Evolutionary conservation across 2,113 vertebrate genomes (phyloP), one percentile per base, ranked within the genome.

Genomic region (Platichthys flesus): DNA sequence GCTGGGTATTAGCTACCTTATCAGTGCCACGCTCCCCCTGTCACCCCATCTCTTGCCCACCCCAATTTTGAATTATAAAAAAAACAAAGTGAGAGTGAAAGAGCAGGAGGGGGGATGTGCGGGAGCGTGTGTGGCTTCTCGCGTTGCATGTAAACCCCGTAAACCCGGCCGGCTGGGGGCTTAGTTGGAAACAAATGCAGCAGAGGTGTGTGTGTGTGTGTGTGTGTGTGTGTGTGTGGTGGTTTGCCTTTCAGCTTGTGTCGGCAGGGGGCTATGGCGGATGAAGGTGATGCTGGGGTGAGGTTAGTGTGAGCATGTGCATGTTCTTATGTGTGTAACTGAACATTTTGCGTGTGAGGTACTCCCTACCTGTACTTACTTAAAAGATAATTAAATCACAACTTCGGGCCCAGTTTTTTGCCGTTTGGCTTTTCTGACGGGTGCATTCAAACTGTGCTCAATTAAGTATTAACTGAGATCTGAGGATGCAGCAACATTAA

Each of bases 11-110:
- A 91, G 83, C 88, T 89, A 80, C 85, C 82, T 92, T 90, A 92
- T 91, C 92, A 88, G 89, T 86, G 91, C 90, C 92, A 93, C 91
- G 78, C 91, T 92, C 88, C 90, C 83, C 61, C 82, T 90, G 88
- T 91, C 88, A 90, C 72, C 83, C 74, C 79, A 52, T 74, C 79
- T 65, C 80, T 55, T 45, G n/a, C 45, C 66, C 67, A 37, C 45
- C 56, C 40, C 58, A 28, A 71, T 85, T 76, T 79, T 59, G 37
- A 89, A 86, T 90, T 79, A 87, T 90, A 85, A 85, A 84, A 88
- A 92, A 73, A 92, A 92, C 85, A 92, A 88, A 82, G 85, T 82
- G 61, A 83, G 84, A 37, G 71, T n/a, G 54, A 37, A 28, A 70
- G 35, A 16, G 31, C 45, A 20, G 59, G 2, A 51, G 12, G 45